Evolutionary conservation across 2,888 invertebrate species (phyloP).

Genomic region (Baccha elongata): DNA sequence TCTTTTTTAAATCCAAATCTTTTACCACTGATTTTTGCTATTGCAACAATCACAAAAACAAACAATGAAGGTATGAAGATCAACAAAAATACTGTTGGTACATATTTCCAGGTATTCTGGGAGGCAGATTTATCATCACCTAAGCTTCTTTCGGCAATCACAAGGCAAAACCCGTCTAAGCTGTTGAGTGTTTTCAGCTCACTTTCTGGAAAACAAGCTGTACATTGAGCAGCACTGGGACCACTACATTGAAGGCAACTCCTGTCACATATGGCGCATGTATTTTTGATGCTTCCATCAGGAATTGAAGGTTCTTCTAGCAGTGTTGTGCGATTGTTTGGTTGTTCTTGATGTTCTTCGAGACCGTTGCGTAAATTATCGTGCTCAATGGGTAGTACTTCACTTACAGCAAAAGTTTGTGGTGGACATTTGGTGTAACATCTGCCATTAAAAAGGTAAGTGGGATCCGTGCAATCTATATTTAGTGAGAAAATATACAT

Average conservation of each 20-base stretch:
- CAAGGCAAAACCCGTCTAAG: constrained; percentile 80
- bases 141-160: constrained; percentile 79
- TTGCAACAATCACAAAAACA: constrained; percentile 61
- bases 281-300: constrained; percentile 56
- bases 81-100: constrained; percentile 68
- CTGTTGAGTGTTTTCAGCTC: constrained; percentile 77
- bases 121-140: constrained; percentile 70
- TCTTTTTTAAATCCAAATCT: constrained; percentile 41
- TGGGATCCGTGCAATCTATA: constrained; percentile 79
- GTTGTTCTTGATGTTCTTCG: background rate
- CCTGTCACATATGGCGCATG: constrained; percentile 78
- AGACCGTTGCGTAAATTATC: constrained; percentile 15
- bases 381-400: constrained; percentile 39
- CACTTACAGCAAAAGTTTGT: constrained; percentile 76
- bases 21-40: constrained; percentile 46
- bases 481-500: constrained; percentile 8
- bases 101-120: constrained; percentile 10
- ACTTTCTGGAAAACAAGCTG: constrained; percentile 79
- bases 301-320: constrained; percentile 4
- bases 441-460: constrained; percentile 78
- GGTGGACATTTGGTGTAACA: constrained; percentile 80
- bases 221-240: constrained; percentile 79
- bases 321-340: constrained; percentile 6
- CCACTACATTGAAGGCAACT: constrained; percentile 80
- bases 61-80: constrained; percentile 75